Percentiles rank a stretch among this genome's conserved stretches.
phyloP scores from a whole-genome alignment of 2,113 vertebrate species.

The Xenopus laevis region DNA sequence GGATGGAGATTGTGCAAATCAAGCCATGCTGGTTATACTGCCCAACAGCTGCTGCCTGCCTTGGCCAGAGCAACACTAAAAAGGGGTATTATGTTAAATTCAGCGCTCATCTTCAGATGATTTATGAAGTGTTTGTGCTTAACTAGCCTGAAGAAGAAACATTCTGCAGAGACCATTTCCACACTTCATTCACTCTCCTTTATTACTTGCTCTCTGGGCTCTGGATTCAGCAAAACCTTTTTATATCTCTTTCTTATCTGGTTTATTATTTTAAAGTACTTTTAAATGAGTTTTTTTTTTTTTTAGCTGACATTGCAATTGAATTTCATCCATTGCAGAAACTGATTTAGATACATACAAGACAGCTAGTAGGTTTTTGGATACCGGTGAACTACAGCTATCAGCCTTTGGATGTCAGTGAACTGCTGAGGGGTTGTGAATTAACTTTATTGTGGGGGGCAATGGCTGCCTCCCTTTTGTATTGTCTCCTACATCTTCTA shows the following conservation, averaged over 20 bases:
- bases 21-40: no score
- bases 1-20: no score
- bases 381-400: no score
- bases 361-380: no score
- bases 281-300: background rate
- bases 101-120: background rate
- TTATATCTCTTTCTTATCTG: background rate
- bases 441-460: background rate
- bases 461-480: no score
- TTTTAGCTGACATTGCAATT: background rate
- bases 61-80: no score
- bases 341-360: no score
- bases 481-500: background rate
- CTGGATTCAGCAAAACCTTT: background rate
- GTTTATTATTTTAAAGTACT: background rate
- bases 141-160: background rate
- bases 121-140: slow-evolving; percentile 14
- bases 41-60: no score
- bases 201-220: slow-evolving; percentile 9
- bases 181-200: slow-evolving; percentile 14
- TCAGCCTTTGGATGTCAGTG: no score
- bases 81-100: no score
- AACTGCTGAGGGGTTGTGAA: no score
- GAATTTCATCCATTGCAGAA: background rate
- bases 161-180: slow-evolving; percentile 11